Base-by-base conservation (phyloP, 1,140 invertebrate genomes). In the Penaeus indicus region DNA sequence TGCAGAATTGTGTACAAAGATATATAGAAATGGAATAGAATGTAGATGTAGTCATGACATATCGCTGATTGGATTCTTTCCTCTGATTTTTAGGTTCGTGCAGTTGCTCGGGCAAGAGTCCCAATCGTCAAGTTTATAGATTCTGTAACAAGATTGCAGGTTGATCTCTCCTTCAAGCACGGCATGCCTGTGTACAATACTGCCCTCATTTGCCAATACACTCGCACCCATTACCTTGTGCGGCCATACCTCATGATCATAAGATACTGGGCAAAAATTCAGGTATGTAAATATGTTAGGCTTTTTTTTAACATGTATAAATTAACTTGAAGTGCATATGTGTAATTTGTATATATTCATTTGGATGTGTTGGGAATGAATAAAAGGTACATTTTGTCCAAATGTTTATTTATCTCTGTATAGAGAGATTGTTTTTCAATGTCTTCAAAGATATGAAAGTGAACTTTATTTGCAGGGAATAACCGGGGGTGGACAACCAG, bases 121-220 rank as follows among this genome's bases (percentile, higher is more conserved):
- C 96, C 96, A 42, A 96, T 96, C 90, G 94, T 96, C 22, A 96
- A 96, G 91, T 95, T 95, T 91, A 91, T 92, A 87, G 95, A 96
- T 91, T 84, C 93, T 7, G 92, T 93, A 13, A 95, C 94, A 1
- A 91, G 92, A 11, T 93, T 95, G 2, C 94, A 94, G 84, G 95
- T 95, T 90, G 96, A 96, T 91, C 92, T 96, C n/a, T 95, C 94
- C 25, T 95, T 96, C 91, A 95, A 95, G 91, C 95, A 95, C 85
- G 92, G 93, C n/a, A 92, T 96, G 4, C 95, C 94, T 16, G 93
- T 95, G 0, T 93, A 94, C 85, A 96, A 96, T 91, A 89, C 94
- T 91, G 91, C 93, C 61, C 92, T 96, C 3, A 93, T 96, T 3
- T 93, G 92, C 27, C 94, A 95, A 92, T 94, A 94, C 61, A 92